Percentiles rank a stretch among this genome's conserved stretches.
phyloP scores from a whole-genome alignment of 1,140 invertebrate genomes.

The Hesperophylax magnus region DNA sequence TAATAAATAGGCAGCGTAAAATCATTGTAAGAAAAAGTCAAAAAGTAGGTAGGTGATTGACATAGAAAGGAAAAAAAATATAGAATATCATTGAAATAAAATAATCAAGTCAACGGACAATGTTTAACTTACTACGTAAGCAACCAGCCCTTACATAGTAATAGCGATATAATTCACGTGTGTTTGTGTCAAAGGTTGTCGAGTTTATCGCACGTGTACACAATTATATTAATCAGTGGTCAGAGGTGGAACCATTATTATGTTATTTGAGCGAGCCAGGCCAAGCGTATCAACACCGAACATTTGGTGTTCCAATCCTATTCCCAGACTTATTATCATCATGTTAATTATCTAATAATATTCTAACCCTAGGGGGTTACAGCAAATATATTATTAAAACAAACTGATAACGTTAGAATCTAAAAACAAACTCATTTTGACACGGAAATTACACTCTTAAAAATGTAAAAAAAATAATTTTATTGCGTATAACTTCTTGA shows the following conservation, averaged over 20 bases:
- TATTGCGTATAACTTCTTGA: background rate
- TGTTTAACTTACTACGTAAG: too few relatives aligned
- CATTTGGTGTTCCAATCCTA: background rate
- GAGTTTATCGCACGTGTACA: constrained; percentile 1
- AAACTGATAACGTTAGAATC: background rate
- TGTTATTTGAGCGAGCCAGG: background rate
- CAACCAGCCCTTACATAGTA: too few relatives aligned
- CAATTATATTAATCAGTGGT: constrained; percentile 14
- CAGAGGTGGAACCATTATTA: constrained; percentile 1
- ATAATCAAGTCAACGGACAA: too few relatives aligned
- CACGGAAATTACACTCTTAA: background rate
- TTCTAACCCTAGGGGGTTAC: background rate
- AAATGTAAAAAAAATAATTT: background rate
- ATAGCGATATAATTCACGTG: background rate
- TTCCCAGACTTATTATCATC: background rate
- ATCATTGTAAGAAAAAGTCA: too few relatives aligned
- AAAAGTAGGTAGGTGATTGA: too few relatives aligned
- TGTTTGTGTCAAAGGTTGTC: background rate
- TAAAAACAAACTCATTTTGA: background rate
- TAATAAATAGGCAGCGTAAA: too few relatives aligned
- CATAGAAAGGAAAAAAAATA: too few relatives aligned
- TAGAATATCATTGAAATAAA: too few relatives aligned
- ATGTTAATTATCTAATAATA: background rate
- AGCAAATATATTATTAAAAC: background rate
- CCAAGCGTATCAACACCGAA: background rate